Base-by-base conservation (phyloP, 1,140 invertebrate species). In the Acromyrmex echinatior region DNA sequence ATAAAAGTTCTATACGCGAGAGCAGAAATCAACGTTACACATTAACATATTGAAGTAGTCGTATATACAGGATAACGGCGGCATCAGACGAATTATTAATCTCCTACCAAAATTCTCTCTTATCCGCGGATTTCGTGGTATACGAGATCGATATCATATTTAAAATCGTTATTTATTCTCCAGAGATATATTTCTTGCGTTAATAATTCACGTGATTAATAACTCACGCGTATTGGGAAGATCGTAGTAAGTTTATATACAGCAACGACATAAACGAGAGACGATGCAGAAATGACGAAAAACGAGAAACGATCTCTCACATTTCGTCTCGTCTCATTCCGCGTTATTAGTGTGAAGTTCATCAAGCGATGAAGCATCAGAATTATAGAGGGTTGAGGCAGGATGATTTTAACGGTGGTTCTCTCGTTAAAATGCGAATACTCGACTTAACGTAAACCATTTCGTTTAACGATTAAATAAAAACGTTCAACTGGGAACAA, bases 371-470 rank as follows among this genome's bases (percentile, higher is more conserved):
- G 70, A 89, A 89, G 90, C 92, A 88, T 93, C 90, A 88, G 90
- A 93, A 92, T 92, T 93, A 92, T 93, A 77, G 92, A 91, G 84
- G 85, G 88, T 70, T 79, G 74, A 71, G 21, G 70, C 58, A 81
- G 90, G 85, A 68, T 80, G 49, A 86, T 86, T 91, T 89, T 91
- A 91, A 88, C 88, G 74, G 86, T 45, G 80, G 87, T 66, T 74
- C 79, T 93, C 93, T 93, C 92, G 90, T 93, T 93, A 93, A 93
- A 93, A 93, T 88, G 92, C 86, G 92, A 93, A 93, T 93, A 93
- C 91, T 92, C 70, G 91, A 93, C 90, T 93, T 93, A 89, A 91
- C 92, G 73, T 91, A 89, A 92, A 80, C 86, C 89, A 92, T 91
- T 89, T 80, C 86, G 86, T 86, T 89, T 91, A 71, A 90, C 88